phyloP scores from a whole-genome alignment of 2,113 vertebrate genomes.

The Egretta garzetta region DNA sequence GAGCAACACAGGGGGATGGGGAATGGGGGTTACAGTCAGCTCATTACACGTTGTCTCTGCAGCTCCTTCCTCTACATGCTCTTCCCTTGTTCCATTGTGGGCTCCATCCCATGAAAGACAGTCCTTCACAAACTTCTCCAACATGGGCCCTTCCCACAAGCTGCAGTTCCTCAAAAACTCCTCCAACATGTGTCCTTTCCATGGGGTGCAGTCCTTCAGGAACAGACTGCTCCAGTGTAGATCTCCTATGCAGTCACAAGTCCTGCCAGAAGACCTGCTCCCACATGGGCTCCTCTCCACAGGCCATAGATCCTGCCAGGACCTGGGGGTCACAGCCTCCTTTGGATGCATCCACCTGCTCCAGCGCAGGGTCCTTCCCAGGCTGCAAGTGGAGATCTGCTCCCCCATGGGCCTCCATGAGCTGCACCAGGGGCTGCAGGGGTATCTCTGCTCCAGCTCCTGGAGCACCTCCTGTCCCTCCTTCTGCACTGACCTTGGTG shows the following conservation, averaged over 20 bases:
- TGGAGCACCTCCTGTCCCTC: not conserved
- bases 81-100: not conserved
- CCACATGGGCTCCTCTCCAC: not conserved
- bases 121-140: not conserved
- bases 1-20: fast-evolving
- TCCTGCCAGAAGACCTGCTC: not conserved
- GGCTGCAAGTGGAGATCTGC: not conserved
- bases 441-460: not conserved
- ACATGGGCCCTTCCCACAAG: not conserved
- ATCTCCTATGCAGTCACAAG: not conserved
- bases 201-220: not conserved
- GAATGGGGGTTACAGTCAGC: not conserved
- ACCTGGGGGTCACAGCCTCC: not conserved
- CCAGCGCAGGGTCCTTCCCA: fast-evolving
- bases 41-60: not conserved
- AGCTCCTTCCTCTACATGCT: not conserved
- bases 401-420: fast-evolving
- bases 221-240: not conserved
- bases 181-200: not conserved
- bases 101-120: not conserved
- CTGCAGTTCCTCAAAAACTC: not conserved
- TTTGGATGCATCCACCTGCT: not conserved
- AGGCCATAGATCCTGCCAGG: not conserved
- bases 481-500: not conserved
- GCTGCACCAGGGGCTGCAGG: no score